These are phyloP conservation scores for Numenius arquata DNA, from an alignment of 2,113 vertebrate genomes.

Conservation along the genomic window DNA sequence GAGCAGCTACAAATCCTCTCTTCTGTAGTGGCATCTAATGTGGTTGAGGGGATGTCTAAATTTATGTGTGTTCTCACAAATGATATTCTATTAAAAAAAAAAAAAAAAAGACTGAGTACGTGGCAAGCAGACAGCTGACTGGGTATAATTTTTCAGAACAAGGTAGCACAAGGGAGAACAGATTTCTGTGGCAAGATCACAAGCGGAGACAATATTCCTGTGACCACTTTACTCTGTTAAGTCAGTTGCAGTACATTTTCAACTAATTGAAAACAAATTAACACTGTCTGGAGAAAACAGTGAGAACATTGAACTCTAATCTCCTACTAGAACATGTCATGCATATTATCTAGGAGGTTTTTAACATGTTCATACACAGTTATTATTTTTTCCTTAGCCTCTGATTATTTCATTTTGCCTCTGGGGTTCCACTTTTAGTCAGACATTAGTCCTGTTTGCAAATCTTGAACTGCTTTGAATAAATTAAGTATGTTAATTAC, in stretches of 20 bases:
- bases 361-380: slow-evolving; percentile 31
- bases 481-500: slow-evolving; percentile 66
- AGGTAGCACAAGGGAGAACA: background rate
- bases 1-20: background rate
- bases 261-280: slow-evolving; percentile 78
- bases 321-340: slow-evolving; percentile 11
- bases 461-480: slow-evolving; percentile 67
- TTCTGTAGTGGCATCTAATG: background rate
- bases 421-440: slow-evolving; percentile 55
- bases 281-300: slow-evolving; percentile 68
- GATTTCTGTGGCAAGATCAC: slow-evolving; percentile 33
- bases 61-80: background rate
- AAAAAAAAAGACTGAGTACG: background rate
- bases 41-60: background rate
- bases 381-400: slow-evolving; percentile 38
- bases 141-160: background rate
- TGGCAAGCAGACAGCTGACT: background rate
- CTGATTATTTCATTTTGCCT: slow-evolving; percentile 66
- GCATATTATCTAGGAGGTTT: slow-evolving; percentile 17
- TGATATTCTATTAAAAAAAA: background rate
- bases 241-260: slow-evolving; percentile 60
- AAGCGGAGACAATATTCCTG: slow-evolving; percentile 29
- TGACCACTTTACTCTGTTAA: slow-evolving; percentile 51
- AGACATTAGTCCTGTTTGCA: slow-evolving; percentile 66
- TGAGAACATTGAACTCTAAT: slow-evolving; percentile 45